A percentile compares a stretch with the other conserved stretches of the same genome.
These are phyloP conservation scores for Amphipyra berbera DNA, from an alignment of 2,888 invertebrate species.

Conservation along the genomic window DNA sequence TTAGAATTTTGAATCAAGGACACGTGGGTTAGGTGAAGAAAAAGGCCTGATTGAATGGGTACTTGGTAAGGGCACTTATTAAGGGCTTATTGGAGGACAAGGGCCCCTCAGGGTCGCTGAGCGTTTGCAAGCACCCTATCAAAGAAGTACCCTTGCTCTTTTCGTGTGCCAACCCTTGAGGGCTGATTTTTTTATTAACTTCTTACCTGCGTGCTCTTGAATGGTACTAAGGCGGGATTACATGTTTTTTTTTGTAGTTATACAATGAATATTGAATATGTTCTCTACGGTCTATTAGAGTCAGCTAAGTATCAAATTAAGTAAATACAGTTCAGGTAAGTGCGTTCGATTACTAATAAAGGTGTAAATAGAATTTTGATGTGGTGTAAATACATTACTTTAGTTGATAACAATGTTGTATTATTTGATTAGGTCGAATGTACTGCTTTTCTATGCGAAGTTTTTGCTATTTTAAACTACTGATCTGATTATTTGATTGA, in stretches of 20 bases:
- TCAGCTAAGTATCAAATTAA: constrained; percentile 36
- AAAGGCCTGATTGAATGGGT: constrained; percentile 80
- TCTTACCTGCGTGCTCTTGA: constrained; percentile 73
- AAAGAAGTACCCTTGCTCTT: constrained; percentile 86
- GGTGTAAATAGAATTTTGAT: constrained; percentile 26
- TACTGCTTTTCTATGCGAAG: not conserved
- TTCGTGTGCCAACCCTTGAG: constrained; percentile 79
- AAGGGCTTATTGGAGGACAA: constrained; percentile 85
- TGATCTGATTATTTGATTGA: too few relatives aligned
- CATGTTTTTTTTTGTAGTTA: constrained; percentile 62
- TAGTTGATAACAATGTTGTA: not conserved
- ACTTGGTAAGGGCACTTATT: constrained; percentile 82
- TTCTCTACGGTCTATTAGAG: constrained; percentile 58
- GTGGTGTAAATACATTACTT: constrained; percentile 13
- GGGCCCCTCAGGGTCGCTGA: constrained; percentile 70
- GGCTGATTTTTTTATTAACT: constrained; percentile 70
- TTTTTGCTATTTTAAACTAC: too few relatives aligned
- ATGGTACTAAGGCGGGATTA: constrained; percentile 66
- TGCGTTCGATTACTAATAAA: constrained; percentile 17
- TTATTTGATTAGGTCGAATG: constrained; percentile 15
- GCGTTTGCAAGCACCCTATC: constrained; percentile 76
- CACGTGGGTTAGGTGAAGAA: constrained; percentile 83
- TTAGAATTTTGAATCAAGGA: constrained; percentile 84
- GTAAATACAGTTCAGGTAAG: constrained; percentile 31
- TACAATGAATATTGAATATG: constrained; percentile 61